Evolutionary conservation across 1,140 invertebrate species (phyloP).

Genomic region (Colletes latitarsis): DNA sequence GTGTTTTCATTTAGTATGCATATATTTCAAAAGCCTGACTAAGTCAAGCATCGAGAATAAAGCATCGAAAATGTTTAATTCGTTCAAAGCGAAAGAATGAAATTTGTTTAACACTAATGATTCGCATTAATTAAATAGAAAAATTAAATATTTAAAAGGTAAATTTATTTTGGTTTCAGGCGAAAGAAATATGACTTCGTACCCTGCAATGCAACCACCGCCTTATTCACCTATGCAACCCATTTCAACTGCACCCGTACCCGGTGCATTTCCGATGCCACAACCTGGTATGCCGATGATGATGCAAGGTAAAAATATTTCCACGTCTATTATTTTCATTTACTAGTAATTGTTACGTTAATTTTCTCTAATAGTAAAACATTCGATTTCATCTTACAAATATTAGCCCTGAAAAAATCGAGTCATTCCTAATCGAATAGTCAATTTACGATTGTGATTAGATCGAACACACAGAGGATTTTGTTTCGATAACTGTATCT

Average conservation of each 20-base stretch:
- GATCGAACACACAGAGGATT: too few species aligned
- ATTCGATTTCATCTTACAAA: too few species aligned
- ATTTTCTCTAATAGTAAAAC: too few species aligned
- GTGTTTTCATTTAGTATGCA: too few species aligned
- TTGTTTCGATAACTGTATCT: too few species aligned
- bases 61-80: too few species aligned
- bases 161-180: background rate
- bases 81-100: too few species aligned
- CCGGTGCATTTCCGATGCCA: background rate
- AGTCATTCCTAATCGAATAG: too few species aligned
- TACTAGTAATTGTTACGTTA: background rate
- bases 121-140: background rate
- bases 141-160: background rate
- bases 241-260: constrained; percentile 8
- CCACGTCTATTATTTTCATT: background rate
- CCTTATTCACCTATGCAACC: background rate
- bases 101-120: background rate
- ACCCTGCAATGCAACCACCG: background rate
- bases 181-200: background rate
- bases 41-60: too few species aligned
- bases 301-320: constrained; percentile 4
- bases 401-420: too few species aligned
- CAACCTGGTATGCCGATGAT: background rate
- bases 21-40: too few species aligned
- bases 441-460: too few species aligned